Base-by-base conservation (phyloP, 2,797 vertebrate species). In the Gymnocypris eckloni region DNA sequence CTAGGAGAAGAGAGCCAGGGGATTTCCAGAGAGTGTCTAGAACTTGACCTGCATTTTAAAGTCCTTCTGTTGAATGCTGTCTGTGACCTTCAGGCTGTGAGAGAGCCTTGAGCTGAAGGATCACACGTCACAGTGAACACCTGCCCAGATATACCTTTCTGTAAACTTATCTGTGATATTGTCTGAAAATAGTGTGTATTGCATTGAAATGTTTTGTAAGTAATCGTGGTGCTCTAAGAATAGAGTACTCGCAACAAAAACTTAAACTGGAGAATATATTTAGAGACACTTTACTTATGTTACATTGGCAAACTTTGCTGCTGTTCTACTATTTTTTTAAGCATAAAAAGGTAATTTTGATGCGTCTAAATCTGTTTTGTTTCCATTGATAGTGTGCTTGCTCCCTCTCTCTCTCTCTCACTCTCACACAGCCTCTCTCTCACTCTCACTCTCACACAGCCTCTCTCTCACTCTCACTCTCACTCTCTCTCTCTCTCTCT, bases 21-120 rank as follows among this genome's bases (percentile, higher is more conserved):
- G 73, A 86, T 82, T 77, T 86, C 71, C 28, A 82, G 52, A 70
- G n/a, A 28, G 77, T 75, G 67, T 22, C 56, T 71, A 72, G 75
- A 79, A 79, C 64, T 79, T 84, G 64, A 84, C 83, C 83, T 84
- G 56, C 37, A 56, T 84, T 67, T 67, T 43, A 84, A 72, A n/a
- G 6, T 73, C 59, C 77, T 33, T 25, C 78, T 64, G 20, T 50
- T 37, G 77, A 78, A n/a, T 48, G 7, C 7, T 54, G 37, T 79
- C 87, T 73, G 33, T 77, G 79, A 83, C 77, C 75, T 79, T 82
- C 79, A 33, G 48, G 20, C 64, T 81, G 45, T 1, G 66, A 83
- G 43, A 78, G 54, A 79, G 79, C 56, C 79, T 66, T 50, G 20
- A 82, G 56, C 54, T 82, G 41, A 39, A 48, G 72, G 28, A 45